These are phyloP conservation scores for Drosophila guanche DNA, from an alignment of 1,140 invertebrate species.

Conservation along the genomic window DNA sequence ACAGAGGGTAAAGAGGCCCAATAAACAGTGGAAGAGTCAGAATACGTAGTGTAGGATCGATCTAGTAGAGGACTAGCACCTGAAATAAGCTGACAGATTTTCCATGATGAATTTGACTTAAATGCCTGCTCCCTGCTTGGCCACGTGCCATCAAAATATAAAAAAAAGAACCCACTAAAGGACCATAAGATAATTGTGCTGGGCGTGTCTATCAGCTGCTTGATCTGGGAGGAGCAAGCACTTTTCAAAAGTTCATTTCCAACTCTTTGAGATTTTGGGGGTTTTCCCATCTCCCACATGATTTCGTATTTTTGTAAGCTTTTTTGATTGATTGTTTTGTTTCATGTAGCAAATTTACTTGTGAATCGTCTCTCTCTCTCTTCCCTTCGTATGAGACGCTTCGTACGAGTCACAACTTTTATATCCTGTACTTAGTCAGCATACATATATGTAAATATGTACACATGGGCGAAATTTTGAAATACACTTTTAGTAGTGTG, in stretches of 20 bases:
- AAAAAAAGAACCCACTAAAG: constrained; percentile 27
- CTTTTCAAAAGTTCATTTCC: background rate
- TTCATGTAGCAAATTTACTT: constrained; percentile 66
- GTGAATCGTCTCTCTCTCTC: constrained; percentile 29
- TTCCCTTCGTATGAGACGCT: too few relatives aligned
- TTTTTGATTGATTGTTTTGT: constrained; percentile 68
- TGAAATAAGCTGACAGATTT: constrained; percentile 43
- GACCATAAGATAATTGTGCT: constrained; percentile 51
- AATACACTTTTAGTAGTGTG: too few relatives aligned
- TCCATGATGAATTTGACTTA: background rate
- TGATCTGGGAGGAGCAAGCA: background rate
- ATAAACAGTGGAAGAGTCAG: too few relatives aligned
- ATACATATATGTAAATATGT: too few relatives aligned
- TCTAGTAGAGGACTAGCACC: constrained; percentile 4
- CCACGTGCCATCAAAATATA: constrained; percentile 3
- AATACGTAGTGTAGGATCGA: background rate
- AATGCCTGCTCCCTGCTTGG: constrained; percentile 10
- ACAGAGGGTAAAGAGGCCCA: too few relatives aligned
- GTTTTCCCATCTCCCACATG: constrained; percentile 21
- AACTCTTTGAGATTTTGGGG: constrained; percentile 5
- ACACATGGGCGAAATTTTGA: too few relatives aligned
- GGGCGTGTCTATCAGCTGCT: constrained; percentile 57
- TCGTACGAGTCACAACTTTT: too few relatives aligned
- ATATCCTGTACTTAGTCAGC: too few relatives aligned
- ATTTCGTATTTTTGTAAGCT: background rate